These are phyloP conservation scores for Teleogryllus oceanicus DNA, from an alignment of 2,888 invertebrate species.

Conservation along the genomic window DNA sequence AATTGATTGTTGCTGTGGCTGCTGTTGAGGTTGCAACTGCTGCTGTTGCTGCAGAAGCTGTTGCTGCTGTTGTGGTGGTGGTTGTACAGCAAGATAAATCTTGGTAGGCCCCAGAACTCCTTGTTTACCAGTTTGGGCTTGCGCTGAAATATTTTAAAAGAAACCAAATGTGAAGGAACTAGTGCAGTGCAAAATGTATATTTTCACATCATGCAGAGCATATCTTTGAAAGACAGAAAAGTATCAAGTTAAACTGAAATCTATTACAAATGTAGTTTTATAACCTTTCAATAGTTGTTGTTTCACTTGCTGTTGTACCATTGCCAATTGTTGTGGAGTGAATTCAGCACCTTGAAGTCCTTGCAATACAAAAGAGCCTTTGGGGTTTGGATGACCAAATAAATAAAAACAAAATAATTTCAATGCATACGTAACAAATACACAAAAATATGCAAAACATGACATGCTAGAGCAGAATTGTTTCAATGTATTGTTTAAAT, in stretches of 20 bases:
- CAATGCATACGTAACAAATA: no score
- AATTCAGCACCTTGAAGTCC: constrained; percentile 80
- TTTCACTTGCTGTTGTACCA: constrained; percentile 85
- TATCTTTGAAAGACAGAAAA: no score
- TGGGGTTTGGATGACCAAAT: constrained; percentile 73
- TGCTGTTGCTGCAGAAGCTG: constrained; percentile 38
- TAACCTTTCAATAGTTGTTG: constrained; percentile 81
- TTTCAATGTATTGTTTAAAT: no score
- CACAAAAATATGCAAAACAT: no score
- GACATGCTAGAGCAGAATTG: no score
- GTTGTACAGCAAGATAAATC: constrained; percentile 81
- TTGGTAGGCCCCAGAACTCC: constrained; percentile 81
- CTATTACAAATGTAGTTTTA: background rate
- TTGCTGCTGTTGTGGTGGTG: constrained; percentile 48
- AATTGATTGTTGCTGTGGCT: constrained; percentile 26
- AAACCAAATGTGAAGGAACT: no score
- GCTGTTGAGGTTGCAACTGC: constrained; percentile 39
- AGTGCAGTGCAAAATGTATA: no score
- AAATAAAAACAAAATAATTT: no score
- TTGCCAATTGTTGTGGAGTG: constrained; percentile 73
- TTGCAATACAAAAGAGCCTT: constrained; percentile 77
- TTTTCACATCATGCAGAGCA: no score
- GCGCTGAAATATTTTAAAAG: constrained; percentile 54
- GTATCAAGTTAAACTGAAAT: background rate
- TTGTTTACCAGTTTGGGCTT: constrained; percentile 81